Percentiles rank a stretch among this genome's conserved stretches.
Evolutionary conservation across 2,797 vertebrate species (phyloP).

Genomic region (Chaunax sp.): DNA sequence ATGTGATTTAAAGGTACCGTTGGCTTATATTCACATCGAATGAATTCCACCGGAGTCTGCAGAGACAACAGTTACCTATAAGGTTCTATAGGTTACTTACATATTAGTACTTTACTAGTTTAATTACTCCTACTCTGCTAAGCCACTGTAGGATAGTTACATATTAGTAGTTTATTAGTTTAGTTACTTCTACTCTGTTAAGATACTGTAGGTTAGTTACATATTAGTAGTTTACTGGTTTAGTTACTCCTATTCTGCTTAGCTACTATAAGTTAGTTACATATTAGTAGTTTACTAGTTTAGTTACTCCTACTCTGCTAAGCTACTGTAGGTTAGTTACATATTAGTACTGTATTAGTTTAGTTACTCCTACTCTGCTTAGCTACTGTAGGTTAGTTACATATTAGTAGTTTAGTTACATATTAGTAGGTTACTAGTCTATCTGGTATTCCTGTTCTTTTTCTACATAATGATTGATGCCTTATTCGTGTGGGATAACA

Average conservation of each 20-base stretch:
- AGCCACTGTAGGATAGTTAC: no score
- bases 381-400: background rate
- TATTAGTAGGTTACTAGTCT: no score
- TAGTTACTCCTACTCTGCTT: no score
- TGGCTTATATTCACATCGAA: background rate
- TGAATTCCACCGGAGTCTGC: background rate
- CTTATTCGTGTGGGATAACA: background rate
- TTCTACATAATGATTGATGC: background rate
- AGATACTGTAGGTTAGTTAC: background rate
- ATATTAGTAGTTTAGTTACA: no score
- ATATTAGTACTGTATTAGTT: background rate
- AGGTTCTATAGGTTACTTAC: no score
- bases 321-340: background rate
- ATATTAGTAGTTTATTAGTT: no score
- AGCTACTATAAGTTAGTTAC: background rate
- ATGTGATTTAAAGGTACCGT: background rate
- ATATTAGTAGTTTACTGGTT: background rate
- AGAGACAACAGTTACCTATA: background rate
- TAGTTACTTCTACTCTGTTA: no score
- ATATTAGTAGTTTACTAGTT: background rate
- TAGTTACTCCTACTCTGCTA: no score
- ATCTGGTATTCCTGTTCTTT: background rate
- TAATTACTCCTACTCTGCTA: background rate
- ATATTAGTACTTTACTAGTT: no score
- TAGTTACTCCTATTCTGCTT: no score